Evolutionary conservation across 2,113 vertebrate species (phyloP).

Genomic region (Lipophrys pholis): DNA sequence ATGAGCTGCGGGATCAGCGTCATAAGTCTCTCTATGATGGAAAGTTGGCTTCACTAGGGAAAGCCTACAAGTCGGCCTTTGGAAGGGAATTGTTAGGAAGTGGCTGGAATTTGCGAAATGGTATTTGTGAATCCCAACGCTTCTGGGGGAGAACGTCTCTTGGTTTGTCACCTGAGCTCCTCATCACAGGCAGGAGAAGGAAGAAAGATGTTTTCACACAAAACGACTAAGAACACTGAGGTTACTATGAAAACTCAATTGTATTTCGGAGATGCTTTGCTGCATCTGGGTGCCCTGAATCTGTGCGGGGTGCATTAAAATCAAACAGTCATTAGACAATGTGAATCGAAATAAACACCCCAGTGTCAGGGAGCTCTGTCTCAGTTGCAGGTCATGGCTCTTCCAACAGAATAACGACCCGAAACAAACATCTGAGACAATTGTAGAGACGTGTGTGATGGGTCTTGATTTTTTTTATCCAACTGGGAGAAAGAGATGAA

Average conservation of each 20-base stretch:
- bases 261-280: neutral
- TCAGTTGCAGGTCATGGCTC: constrained; percentile 11
- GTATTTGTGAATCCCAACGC: neutral
- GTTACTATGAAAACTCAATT: constrained; percentile 16
- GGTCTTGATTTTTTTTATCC: constrained; percentile 1
- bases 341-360: neutral
- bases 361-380: constrained; percentile 1
- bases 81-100: neutral
- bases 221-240: neutral
- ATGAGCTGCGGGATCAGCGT: neutral
- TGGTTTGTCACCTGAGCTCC: constrained; percentile 10
- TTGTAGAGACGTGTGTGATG: neutral
- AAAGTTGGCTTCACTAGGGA: neutral
- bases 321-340: constrained; percentile 6
- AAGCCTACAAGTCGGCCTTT: neutral
- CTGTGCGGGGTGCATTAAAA: constrained; percentile 8
- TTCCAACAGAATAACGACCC: constrained; percentile 8
- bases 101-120: neutral
- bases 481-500: neutral
- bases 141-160: constrained; percentile 5
- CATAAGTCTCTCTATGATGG: neutral
- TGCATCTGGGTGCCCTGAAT: constrained; percentile 4
- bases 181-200: neutral
- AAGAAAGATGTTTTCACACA: neutral
- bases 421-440: neutral